Percentiles rank a stretch among this genome's conserved stretches.
Evolutionary conservation across 2,888 invertebrate species (phyloP).

Genomic region (Drosophila flavopinicola): DNA sequence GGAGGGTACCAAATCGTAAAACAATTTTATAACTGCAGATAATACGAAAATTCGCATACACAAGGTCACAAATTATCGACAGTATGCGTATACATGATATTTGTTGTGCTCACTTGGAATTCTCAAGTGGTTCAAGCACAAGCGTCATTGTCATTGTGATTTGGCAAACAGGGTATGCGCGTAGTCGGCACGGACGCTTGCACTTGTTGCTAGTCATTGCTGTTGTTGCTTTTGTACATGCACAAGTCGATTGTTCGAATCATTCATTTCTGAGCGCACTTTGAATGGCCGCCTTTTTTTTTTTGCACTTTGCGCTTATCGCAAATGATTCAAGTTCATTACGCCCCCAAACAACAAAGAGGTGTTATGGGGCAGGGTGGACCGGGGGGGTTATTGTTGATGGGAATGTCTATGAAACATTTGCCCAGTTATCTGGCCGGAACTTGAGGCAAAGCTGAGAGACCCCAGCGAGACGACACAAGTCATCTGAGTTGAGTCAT

Average conservation of each 20-base stretch:
- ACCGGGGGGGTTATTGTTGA: too few species aligned
- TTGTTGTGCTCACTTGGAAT: background rate
- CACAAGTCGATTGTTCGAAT: conserved; percentile 33
- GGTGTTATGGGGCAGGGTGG: background rate
- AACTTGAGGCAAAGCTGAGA: conserved; percentile 26
- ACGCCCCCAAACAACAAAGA: conserved; percentile 26
- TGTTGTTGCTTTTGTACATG: conserved; percentile 13
- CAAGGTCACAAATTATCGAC: conserved; percentile 14
- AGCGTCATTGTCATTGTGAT: background rate
- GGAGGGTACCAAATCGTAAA: background rate
- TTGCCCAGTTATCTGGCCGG: conserved; percentile 43
- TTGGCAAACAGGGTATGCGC: conserved; percentile 10
- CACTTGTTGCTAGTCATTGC: conserved; percentile 21
- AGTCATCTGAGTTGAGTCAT: conserved; percentile 29
- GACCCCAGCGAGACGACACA: conserved; percentile 2
- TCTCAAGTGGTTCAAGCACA: conserved; percentile 9
- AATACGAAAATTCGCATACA: background rate
- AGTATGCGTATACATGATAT: background rate
- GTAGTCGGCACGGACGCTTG: conserved; percentile 2
- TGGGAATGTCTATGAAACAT: conserved; percentile 7
- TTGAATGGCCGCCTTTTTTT: too few species aligned
- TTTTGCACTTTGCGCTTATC: conserved; percentile 32
- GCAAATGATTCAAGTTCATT: conserved; percentile 40
- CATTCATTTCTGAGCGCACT: background rate
- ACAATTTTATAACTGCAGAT: conserved; percentile 8